These are phyloP conservation scores for Sarcophaga subvicina DNA, from an alignment of 2,888 invertebrate genomes.

Conservation along the genomic window DNA sequence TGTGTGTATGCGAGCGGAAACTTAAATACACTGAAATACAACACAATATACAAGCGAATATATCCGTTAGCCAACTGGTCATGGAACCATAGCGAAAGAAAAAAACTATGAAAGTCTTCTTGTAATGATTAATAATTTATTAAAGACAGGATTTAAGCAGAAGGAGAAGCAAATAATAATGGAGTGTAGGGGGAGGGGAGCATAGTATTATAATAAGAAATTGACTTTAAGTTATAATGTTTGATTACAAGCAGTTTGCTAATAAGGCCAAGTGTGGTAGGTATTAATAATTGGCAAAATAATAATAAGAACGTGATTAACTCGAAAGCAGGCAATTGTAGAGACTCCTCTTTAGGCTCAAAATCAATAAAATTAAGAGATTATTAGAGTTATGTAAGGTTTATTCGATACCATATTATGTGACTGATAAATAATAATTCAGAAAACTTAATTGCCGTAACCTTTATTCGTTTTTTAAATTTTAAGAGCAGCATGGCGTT, in stretches of 20 bases:
- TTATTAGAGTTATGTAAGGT: neutral
- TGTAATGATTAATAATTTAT: neutral
- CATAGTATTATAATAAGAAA: neutral
- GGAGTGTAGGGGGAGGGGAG: no score
- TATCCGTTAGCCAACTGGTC: neutral
- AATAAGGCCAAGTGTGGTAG: neutral
- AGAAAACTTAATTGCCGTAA: neutral
- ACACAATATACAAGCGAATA: neutral
- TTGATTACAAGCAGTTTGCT: neutral
- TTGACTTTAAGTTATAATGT: neutral
- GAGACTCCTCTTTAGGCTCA: neutral
- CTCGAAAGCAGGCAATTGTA: neutral
- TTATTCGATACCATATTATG: no score
- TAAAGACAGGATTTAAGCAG: neutral
- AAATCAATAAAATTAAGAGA: neutral
- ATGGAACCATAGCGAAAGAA: neutral
- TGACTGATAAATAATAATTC: neutral
- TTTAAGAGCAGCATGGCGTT: neutral
- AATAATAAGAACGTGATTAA: no score
- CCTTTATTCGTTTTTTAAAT: neutral
- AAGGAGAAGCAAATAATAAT: neutral
- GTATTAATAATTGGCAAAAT: neutral
- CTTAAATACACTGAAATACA: neutral
- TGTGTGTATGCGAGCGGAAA: neutral
- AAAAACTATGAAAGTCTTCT: neutral